phyloP scores from a whole-genome alignment of 2,113 vertebrate genomes.

The Taxidea taxus region DNA sequence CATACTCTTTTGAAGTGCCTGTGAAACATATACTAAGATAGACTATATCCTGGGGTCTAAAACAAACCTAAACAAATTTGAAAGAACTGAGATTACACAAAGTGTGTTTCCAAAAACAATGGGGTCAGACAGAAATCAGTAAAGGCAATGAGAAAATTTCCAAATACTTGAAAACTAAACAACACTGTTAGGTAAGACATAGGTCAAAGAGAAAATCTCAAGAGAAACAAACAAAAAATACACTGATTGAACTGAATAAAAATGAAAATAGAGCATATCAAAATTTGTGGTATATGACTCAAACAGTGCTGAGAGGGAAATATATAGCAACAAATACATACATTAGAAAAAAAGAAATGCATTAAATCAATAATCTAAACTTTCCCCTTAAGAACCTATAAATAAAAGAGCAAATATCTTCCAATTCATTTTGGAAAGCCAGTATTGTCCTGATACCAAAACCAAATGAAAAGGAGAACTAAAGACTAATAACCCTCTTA shows the following conservation, averaged over 20 bases:
- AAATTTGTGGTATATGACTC: not conserved
- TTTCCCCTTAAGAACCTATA: not conserved
- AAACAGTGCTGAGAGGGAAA: not conserved
- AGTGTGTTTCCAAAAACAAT: not conserved
- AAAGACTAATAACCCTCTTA: not conserved
- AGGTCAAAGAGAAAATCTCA: not conserved
- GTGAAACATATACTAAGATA: not conserved
- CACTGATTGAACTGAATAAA: not conserved
- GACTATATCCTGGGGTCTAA: not conserved
- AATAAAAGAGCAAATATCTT: not conserved
- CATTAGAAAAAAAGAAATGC: not conserved
- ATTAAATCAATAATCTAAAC: not conserved
- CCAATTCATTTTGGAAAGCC: not conserved
- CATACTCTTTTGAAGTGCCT: not conserved
- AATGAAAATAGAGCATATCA: not conserved
- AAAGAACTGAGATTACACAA: not conserved
- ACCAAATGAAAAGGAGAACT: not conserved
- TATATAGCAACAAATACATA: not conserved
- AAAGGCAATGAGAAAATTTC: not conserved
- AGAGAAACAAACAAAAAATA: not conserved
- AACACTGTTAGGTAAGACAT: not conserved
- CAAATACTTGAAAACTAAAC: not conserved
- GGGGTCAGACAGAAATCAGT: not conserved
- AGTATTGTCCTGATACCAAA: not conserved
- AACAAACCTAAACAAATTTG: not conserved